These are phyloP conservation scores for Eristalis tenax DNA, from an alignment of 2,888 invertebrate genomes.

Conservation along the genomic window DNA sequence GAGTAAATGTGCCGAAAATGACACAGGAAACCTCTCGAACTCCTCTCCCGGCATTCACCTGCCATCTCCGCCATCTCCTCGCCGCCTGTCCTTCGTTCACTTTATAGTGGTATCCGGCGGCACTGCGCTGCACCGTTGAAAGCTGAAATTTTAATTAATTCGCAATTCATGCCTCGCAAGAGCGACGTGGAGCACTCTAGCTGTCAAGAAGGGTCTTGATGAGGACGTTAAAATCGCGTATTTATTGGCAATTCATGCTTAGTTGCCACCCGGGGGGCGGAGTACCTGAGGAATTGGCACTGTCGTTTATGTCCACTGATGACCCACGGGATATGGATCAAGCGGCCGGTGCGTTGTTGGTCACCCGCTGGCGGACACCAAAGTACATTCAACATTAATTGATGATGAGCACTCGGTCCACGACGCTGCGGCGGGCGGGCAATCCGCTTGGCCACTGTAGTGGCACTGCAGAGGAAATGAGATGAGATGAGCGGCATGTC, in stretches of 20 bases:
- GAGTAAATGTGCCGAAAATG: constrained; percentile 38
- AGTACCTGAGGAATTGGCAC: constrained; percentile 7
- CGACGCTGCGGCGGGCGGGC: background rate
- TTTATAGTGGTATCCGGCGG: background rate
- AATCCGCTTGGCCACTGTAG: background rate
- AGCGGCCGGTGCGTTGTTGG: background rate
- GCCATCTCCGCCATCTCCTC: background rate
- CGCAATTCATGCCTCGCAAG: constrained; percentile 54
- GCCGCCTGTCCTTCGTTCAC: background rate
- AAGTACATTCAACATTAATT: background rate
- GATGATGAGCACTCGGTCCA: background rate
- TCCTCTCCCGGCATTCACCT: background rate
- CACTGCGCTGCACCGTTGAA: background rate
- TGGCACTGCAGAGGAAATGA: background rate
- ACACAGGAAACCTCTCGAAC: constrained; percentile 7
- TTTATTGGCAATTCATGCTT: constrained; percentile 26
- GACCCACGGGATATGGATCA: background rate
- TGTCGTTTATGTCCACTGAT: constrained; percentile 22
- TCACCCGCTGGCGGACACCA: background rate
- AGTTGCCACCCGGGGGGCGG: background rate
- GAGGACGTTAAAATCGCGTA: constrained; percentile 49
- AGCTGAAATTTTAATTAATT: constrained; percentile 70
- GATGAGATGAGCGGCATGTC: background rate
- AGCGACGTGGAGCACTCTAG: constrained; percentile 19
- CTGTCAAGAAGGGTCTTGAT: constrained; percentile 19